Evolutionary conservation across 2,113 vertebrate genomes (phyloP).

Genomic region (Maccullochella peelii): DNA sequence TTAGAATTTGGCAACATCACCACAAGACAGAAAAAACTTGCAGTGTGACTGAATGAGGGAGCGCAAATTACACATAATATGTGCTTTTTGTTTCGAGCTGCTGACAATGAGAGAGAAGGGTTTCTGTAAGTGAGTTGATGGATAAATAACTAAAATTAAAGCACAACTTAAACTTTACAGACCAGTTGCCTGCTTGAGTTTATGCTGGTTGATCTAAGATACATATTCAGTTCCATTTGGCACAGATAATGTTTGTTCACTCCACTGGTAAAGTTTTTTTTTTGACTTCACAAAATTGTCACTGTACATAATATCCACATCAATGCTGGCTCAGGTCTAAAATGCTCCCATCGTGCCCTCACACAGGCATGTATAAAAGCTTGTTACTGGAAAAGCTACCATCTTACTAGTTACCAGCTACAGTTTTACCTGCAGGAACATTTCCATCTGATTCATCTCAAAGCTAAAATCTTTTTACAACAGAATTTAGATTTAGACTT

Average conservation of each 20-base stretch:
- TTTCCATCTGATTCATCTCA: slow-evolving; percentile 10
- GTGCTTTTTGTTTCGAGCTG: slow-evolving; percentile 27
- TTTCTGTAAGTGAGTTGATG: slow-evolving; percentile 19
- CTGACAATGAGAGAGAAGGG: slow-evolving; percentile 26
- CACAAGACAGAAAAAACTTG: slow-evolving; percentile 10
- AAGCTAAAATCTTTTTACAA: slow-evolving; percentile 27
- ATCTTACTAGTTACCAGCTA: not conserved
- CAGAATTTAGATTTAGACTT: slow-evolving; percentile 27
- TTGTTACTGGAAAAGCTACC: not conserved
- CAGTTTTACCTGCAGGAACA: slow-evolving; percentile 20
- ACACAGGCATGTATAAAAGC: slow-evolving; percentile 15
- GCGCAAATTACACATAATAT: not conserved
- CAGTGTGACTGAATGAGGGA: slow-evolving; percentile 27
- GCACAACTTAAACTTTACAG: slow-evolving; percentile 74
- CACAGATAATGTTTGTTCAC: slow-evolving; percentile 74
- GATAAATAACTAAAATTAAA: slow-evolving; percentile 28
- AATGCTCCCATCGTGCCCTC: slow-evolving; percentile 1
- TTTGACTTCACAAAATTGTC: slow-evolving; percentile 58
- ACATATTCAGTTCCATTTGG: slow-evolving; percentile 74
- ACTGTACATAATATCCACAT: slow-evolving; percentile 72
- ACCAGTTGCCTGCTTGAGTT: slow-evolving; percentile 76
- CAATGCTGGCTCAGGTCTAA: slow-evolving; percentile 45
- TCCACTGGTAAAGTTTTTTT: slow-evolving; percentile 54
- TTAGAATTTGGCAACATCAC: slow-evolving; percentile 69
- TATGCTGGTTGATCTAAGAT: slow-evolving; percentile 68